These are phyloP conservation scores for Bradysia coprophila DNA, from an alignment of 1,140 invertebrate genomes.

Conservation along the genomic window DNA sequence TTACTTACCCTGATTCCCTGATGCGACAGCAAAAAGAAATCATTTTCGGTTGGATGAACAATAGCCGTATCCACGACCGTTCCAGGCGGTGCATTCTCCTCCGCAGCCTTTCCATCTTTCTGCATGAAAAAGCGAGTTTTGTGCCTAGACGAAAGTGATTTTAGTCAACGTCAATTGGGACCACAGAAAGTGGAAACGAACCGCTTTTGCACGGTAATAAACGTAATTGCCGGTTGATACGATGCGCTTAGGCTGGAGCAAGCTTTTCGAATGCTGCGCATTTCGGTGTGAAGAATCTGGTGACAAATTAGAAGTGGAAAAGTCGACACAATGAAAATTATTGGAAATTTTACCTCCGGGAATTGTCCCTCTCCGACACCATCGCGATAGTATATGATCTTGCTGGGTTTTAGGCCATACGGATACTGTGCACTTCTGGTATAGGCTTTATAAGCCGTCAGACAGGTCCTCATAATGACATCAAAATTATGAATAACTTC, in stretches of 20 bases:
- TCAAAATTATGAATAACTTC: conserved; percentile 63
- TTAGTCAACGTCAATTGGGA: too few species aligned
- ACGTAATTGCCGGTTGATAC: conserved; percentile 49
- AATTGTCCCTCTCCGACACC: conserved; percentile 84
- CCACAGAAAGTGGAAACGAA: too few species aligned
- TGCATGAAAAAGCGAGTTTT: conserved; percentile 60
- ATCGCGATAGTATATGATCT: conserved; percentile 63
- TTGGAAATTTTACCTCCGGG: conserved; percentile 36
- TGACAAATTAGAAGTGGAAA: too few species aligned
- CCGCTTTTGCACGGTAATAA: conserved; percentile 78
- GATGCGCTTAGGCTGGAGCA: conserved; percentile 5
- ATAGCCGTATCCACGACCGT: conserved; percentile 60
- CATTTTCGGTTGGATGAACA: conserved; percentile 59
- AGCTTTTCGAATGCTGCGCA: conserved; percentile 12
- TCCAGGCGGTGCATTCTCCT: conserved; percentile 59
- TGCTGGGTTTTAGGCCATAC: conserved; percentile 28
- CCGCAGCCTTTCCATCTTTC: conserved; percentile 21
- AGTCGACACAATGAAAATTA: too few species aligned
- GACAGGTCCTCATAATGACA: conserved; percentile 35
- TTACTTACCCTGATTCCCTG: conserved; percentile 62
- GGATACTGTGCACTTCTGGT: too few species aligned
- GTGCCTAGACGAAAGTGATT: too few species aligned
- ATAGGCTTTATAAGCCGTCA: conserved; percentile 27
- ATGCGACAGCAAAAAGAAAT: conserved; percentile 68
- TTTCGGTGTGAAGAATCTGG: too few species aligned